Conservation (phyloP, 1,140 invertebrate species). For the Colletes gigas region DNA sequence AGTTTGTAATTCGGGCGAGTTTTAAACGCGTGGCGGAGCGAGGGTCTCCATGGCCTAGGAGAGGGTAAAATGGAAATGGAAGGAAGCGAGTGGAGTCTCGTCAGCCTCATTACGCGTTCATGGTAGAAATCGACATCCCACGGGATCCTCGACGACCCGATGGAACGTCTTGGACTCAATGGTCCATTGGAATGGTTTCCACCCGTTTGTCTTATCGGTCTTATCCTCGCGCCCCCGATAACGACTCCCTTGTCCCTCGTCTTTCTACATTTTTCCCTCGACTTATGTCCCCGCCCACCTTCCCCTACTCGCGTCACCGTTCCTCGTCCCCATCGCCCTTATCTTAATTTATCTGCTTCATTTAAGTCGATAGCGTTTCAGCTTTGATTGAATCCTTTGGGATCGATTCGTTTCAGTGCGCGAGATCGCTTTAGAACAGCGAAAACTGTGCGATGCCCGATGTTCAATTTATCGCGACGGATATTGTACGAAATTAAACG, state of each 20-base stretch:
- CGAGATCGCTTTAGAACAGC: slow-evolving; percentile 1
- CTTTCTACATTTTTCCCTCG: neutral
- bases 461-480: slow-evolving; percentile 4
- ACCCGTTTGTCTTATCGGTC: slow-evolving; percentile 58
- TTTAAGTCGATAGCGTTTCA: slow-evolving; percentile 45
- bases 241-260: slow-evolving; percentile 19
- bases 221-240: slow-evolving; percentile 41
- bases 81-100: slow-evolving; percentile 16
- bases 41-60: slow-evolving; percentile 11
- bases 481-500: slow-evolving; percentile 11
- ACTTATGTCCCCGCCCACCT: neutral
- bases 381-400: slow-evolving; percentile 37
- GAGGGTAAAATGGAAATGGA: slow-evolving; percentile 14
- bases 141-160: slow-evolving; percentile 22
- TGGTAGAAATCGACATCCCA: slow-evolving; percentile 52
- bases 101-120: slow-evolving; percentile 56
- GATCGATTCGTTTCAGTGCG: slow-evolving; percentile 24
- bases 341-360: slow-evolving; percentile 49
- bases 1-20: slow-evolving; percentile 51
- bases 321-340: neutral
- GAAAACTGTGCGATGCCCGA: neutral
- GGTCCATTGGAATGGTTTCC: slow-evolving; percentile 48
- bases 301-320: neutral
- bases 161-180: slow-evolving; percentile 56
- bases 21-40: slow-evolving; percentile 35